A percentile compares a stretch with the other conserved stretches of the same genome.
phyloP scores from a whole-genome alignment of 1,140 invertebrate genomes.

The Olivierus martensii region DNA sequence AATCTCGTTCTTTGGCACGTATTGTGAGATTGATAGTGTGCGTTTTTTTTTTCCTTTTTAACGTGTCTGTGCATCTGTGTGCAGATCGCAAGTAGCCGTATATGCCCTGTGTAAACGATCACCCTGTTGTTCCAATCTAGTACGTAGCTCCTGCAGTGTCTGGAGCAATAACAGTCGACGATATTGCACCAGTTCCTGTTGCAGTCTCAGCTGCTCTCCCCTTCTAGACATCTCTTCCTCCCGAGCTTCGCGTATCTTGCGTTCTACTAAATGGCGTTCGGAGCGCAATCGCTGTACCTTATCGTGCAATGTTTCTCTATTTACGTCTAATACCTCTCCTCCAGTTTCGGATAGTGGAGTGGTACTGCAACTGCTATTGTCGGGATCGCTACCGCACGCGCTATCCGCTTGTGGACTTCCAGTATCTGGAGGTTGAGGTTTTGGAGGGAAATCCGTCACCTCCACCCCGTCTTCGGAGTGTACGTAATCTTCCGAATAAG shows the following conservation, averaged over 20 bases:
- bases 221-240: constrained; percentile 7
- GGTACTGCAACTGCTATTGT: constrained; percentile 15
- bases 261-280: constrained; percentile 4
- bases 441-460: not conserved
- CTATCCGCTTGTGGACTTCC: constrained; percentile 14
- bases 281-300: constrained; percentile 6
- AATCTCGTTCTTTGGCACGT: no score
- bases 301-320: constrained; percentile 4
- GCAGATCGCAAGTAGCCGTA: no score
- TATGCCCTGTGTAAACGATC: not conserved
- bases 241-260: constrained; percentile 9
- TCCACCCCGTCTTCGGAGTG: constrained; percentile 11
- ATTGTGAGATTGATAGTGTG: no score
- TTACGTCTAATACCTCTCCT: not conserved
- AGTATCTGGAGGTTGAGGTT: constrained; percentile 3
- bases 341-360: constrained; percentile 9
- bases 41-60: no score
- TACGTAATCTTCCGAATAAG: constrained; percentile 14
- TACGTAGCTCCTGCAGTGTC: constrained; percentile 10
- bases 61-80: no score
- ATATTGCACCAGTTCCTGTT: constrained; percentile 12
- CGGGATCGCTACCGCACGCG: constrained; percentile 12
- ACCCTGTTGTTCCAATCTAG: constrained; percentile 3
- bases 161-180: constrained; percentile 9
- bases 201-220: constrained; percentile 9